A percentile compares a stretch with the other conserved stretches of the same genome.
These are phyloP conservation scores for Cygnus buccinator DNA, from an alignment of 2,113 vertebrate genomes.

Conservation along the genomic window DNA sequence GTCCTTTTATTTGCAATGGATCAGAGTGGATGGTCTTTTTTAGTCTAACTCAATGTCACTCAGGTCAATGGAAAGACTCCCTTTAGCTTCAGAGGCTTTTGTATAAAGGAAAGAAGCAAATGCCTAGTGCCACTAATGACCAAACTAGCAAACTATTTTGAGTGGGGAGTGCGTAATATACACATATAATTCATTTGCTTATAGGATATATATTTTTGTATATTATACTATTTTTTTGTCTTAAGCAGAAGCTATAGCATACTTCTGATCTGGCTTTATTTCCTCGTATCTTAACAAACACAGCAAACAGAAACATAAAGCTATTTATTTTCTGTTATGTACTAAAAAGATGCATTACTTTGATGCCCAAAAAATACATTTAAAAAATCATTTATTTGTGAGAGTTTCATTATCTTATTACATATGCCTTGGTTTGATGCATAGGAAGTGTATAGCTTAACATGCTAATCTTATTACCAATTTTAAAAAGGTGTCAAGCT, in stretches of 20 bases:
- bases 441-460: constrained; percentile 8
- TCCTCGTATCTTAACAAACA: constrained; percentile 17
- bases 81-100: neutral
- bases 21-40: neutral
- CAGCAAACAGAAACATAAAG: neutral
- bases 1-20: neutral
- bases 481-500: neutral
- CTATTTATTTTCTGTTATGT: constrained; percentile 16
- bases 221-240: neutral
- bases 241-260: constrained; percentile 15
- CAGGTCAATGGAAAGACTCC: neutral
- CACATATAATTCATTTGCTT: neutral
- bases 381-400: constrained; percentile 46
- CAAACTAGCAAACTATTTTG: neutral
- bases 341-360: constrained; percentile 13
- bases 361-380: constrained; percentile 45
- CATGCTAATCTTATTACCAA: neutral
- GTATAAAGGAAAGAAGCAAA: neutral
- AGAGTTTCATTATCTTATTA: constrained; percentile 22
- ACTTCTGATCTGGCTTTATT: neutral
- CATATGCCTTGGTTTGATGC: neutral
- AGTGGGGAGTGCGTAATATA: neutral
- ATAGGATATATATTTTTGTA: neutral
- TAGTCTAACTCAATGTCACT: neutral
- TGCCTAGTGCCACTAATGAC: neutral